A percentile compares a stretch with the other conserved stretches of the same genome.
Evolutionary conservation across 2,888 invertebrate genomes (phyloP).

Genomic region (Lucinisca nassula): DNA sequence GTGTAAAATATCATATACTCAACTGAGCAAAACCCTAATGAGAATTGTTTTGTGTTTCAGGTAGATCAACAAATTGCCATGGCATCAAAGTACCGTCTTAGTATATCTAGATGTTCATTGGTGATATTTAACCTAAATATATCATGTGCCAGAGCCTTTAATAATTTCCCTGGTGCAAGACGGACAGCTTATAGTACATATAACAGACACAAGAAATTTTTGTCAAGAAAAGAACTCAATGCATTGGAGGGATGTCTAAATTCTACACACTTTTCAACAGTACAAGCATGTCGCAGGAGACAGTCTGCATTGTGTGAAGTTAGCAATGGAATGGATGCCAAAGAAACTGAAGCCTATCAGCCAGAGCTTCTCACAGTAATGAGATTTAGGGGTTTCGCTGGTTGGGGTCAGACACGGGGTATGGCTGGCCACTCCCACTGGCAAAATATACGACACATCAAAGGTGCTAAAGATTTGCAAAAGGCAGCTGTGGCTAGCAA

Average conservation of each 20-base stretch:
- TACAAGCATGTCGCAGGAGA: too few relatives aligned
- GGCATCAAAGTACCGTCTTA: neutral
- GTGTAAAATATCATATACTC: too few relatives aligned
- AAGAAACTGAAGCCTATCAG: neutral
- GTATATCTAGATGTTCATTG: neutral
- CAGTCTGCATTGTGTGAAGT: too few relatives aligned
- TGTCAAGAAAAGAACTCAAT: neutral
- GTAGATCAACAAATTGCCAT: too few relatives aligned
- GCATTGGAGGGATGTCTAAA: neutral
- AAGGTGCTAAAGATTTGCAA: constrained; percentile 17
- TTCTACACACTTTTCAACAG: neutral
- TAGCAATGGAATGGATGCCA: neutral
- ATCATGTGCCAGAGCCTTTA: neutral
- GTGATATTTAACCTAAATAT: neutral
- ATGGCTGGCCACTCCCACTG: constrained; percentile 58
- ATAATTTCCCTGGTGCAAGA: too few relatives aligned
- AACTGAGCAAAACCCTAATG: too few relatives aligned
- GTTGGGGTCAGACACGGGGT: neutral
- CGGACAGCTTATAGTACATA: too few relatives aligned
- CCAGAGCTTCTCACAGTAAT: neutral
- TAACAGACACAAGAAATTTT: neutral
- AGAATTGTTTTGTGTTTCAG: too few relatives aligned
- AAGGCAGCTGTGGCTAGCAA: neutral
- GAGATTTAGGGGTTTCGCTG: too few relatives aligned
- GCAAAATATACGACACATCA: constrained; percentile 36